phyloP scores from a whole-genome alignment of 2,113 vertebrate genomes.

The Oenanthe oenanthe region DNA sequence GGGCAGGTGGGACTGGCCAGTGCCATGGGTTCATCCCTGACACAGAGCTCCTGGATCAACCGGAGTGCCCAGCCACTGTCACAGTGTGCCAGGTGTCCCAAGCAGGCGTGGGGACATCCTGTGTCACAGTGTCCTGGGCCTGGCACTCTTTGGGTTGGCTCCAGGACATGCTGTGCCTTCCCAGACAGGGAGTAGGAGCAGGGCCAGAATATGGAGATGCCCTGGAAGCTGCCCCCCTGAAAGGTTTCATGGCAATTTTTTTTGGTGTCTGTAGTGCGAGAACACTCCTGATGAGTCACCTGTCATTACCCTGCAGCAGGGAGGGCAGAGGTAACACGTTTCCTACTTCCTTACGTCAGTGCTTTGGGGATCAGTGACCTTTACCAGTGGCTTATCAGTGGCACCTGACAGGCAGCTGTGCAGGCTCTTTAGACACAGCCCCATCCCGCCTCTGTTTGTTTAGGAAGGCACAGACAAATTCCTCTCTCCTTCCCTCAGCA shows the following conservation, averaged over 20 bases:
- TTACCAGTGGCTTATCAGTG: neutral
- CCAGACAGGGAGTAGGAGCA: neutral
- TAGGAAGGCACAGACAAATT: neutral
- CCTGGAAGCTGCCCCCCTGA: neutral
- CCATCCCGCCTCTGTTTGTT: neutral
- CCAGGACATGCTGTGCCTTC: neutral
- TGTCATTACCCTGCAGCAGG: neutral
- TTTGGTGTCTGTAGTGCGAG: neutral
- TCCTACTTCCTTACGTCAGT: neutral
- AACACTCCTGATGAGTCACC: neutral
- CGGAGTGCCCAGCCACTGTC: accelerated
- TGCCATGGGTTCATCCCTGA: accelerated
- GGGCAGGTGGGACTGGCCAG: neutral
- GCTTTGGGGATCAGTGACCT: neutral
- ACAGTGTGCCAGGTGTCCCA: neutral
- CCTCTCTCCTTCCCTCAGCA: neutral
- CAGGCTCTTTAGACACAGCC: neutral
- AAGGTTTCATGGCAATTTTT: neutral
- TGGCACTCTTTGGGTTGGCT: neutral
- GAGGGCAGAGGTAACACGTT: neutral
- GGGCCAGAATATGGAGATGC: neutral
- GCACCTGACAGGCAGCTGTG: neutral
- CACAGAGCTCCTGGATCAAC: neutral
- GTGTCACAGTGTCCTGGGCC: neutral
- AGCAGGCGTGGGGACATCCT: neutral